Conservation (phyloP, 2,888 invertebrate species). For the Eristalis pertinax region DNA sequence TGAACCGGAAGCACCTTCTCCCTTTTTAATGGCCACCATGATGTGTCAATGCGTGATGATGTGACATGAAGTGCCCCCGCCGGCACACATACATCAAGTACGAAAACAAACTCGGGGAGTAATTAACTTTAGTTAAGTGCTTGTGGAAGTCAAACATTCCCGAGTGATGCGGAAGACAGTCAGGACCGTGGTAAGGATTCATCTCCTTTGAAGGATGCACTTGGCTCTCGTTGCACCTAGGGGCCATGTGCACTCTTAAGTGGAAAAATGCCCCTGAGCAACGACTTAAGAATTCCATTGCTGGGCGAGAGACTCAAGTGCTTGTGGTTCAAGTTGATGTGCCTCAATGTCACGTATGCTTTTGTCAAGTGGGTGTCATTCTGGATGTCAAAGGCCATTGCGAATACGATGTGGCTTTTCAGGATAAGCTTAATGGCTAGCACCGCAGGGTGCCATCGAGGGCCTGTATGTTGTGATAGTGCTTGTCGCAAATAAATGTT, state of each 20-base stretch:
- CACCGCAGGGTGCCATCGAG: not conserved
- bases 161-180: not conserved
- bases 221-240: not conserved
- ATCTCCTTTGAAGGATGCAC: not conserved
- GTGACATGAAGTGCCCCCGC: not conserved
- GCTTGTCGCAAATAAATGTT: not conserved
- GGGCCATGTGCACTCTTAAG: not conserved
- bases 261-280: not conserved
- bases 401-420: not conserved
- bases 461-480: not conserved
- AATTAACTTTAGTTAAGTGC: constrained; percentile 44
- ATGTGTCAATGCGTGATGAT: not conserved
- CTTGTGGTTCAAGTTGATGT: not conserved
- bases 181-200: not conserved
- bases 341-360: constrained; percentile 1
- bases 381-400: not conserved
- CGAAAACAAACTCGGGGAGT: constrained; percentile 11
- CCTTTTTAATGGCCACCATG: constrained; percentile 3
- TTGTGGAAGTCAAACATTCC: constrained; percentile 11
- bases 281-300: not conserved
- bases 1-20: not conserved
- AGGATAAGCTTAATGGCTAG: not conserved
- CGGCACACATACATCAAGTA: not conserved
- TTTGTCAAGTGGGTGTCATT: not conserved
- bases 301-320: not conserved